Evolutionary conservation across 1,140 invertebrate species (phyloP).

Genomic region (Drosophila murphyi): DNA sequence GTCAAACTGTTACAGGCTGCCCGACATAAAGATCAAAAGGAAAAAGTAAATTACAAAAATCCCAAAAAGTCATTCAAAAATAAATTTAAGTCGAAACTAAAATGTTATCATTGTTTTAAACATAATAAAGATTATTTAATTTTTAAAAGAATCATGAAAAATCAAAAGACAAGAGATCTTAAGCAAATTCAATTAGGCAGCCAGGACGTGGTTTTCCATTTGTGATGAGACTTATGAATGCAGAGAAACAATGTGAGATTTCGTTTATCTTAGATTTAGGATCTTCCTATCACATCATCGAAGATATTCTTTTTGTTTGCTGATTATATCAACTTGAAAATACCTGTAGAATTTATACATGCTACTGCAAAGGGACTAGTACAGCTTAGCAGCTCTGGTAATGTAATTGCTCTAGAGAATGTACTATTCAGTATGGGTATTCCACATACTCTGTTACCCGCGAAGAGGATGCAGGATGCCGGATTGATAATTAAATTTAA

Average conservation of each 20-base stretch:
- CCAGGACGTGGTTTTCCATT: slow-evolving; percentile 24
- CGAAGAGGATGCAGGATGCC: slow-evolving; percentile 34
- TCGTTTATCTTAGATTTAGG: slow-evolving; percentile 69
- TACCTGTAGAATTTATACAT: slow-evolving; percentile 38
- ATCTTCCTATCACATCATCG: slow-evolving; percentile 66
- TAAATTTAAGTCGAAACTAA: too few relatives aligned
- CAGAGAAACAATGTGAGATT: slow-evolving; percentile 5
- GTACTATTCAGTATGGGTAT: slow-evolving; percentile 31
- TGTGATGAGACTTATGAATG: slow-evolving; percentile 23
- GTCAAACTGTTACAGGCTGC: too few relatives aligned
- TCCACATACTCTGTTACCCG: slow-evolving; percentile 36
- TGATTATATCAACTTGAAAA: slow-evolving; percentile 38
- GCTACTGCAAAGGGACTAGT: slow-evolving; percentile 14
- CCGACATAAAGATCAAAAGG: too few relatives aligned
- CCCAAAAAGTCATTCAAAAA: too few relatives aligned
- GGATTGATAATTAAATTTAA: slow-evolving; percentile 34
- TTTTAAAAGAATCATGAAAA: too few relatives aligned
- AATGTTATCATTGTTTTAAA: too few relatives aligned
- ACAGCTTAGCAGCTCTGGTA: slow-evolving; percentile 1
- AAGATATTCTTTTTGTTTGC: slow-evolving; percentile 59
- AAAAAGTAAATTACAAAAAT: too few relatives aligned
- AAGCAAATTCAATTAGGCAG: too few relatives aligned
- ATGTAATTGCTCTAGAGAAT: slow-evolving; percentile 15
- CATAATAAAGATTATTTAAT: too few relatives aligned
- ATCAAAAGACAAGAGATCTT: too few relatives aligned